phyloP scores from a whole-genome alignment of 2,888 invertebrate species.

The Oscheius sp. region DNA sequence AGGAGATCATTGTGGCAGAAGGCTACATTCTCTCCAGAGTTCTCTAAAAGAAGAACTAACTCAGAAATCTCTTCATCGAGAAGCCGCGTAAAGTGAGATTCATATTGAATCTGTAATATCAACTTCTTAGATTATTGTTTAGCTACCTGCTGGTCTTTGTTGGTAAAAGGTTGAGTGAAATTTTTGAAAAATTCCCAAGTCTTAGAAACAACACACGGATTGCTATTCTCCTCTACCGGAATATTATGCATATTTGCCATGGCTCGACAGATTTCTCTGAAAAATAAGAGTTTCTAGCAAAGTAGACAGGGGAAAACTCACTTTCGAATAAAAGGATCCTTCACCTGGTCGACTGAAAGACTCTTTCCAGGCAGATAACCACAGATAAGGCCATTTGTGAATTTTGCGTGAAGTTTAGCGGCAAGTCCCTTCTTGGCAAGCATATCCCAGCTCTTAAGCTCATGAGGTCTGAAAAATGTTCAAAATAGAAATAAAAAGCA shows the following conservation, averaged over 20 bases:
- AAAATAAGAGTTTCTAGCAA: constrained; percentile 25
- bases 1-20: constrained; percentile 97
- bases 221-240: constrained; percentile 27
- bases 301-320: constrained; percentile 31
- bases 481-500: constrained; percentile 10
- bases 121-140: not conserved
- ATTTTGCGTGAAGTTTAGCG: constrained; percentile 86
- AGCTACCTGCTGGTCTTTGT: constrained; percentile 24
- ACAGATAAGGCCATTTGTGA: constrained; percentile 91
- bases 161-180: constrained; percentile 30
- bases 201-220: constrained; percentile 44
- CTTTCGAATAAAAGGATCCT: constrained; percentile 65
- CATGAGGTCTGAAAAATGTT: constrained; percentile 52
- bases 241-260: constrained; percentile 63
- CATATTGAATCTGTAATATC: not conserved
- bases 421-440: constrained; percentile 75
- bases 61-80: constrained; percentile 33
- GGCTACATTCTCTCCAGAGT: constrained; percentile 75
- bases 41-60: constrained; percentile 2
- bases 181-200: constrained; percentile 37
- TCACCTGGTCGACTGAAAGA: constrained; percentile 69
- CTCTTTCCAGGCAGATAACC: constrained; percentile 80
- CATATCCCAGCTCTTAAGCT: constrained; percentile 57
- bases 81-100: constrained; percentile 33
- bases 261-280: constrained; percentile 56